These are phyloP conservation scores for Drosophila atroscutellata DNA, from an alignment of 2,888 invertebrate genomes.

Conservation along the genomic window DNA sequence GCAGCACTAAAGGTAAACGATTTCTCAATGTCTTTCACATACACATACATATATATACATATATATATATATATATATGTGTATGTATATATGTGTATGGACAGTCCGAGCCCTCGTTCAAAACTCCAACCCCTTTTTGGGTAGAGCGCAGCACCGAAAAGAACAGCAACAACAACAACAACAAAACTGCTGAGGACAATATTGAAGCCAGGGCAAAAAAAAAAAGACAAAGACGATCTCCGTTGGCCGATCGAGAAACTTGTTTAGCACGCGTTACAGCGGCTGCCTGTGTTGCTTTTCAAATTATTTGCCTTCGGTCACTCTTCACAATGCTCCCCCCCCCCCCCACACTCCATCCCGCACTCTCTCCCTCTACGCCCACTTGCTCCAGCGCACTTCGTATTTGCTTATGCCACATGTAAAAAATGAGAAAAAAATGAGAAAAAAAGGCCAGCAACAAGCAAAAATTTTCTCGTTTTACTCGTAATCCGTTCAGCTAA, in stretches of 20 bases:
- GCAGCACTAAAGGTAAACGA: constrained; percentile 73
- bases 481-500: constrained; percentile 69
- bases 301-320: constrained; percentile 77
- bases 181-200: constrained; percentile 13
- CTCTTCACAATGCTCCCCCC: constrained; percentile 21
- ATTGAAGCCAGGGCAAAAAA: constrained; percentile 24
- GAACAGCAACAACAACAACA: neutral
- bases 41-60: neutral
- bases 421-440: constrained; percentile 27
- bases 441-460: constrained; percentile 12
- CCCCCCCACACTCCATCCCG: neutral
- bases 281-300: constrained; percentile 81
- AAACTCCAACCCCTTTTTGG: constrained; percentile 35
- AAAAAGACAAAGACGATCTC: constrained; percentile 72
- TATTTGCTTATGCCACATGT: constrained; percentile 74
- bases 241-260: constrained; percentile 69
- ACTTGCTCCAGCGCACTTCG: constrained; percentile 25
- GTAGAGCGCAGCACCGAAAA: constrained; percentile 16
- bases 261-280: constrained; percentile 83
- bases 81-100: constrained; percentile 27
- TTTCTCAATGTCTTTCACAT: constrained; percentile 82
- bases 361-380: neutral
- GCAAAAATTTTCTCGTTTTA: constrained; percentile 40
- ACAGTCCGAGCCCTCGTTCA: constrained; percentile 25
- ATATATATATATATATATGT: constrained; percentile 20